Evolutionary conservation across 2,113 vertebrate species (phyloP), one percentile per base, ranked within the genome.

Genomic region (Ceyx melanurus): DNA sequence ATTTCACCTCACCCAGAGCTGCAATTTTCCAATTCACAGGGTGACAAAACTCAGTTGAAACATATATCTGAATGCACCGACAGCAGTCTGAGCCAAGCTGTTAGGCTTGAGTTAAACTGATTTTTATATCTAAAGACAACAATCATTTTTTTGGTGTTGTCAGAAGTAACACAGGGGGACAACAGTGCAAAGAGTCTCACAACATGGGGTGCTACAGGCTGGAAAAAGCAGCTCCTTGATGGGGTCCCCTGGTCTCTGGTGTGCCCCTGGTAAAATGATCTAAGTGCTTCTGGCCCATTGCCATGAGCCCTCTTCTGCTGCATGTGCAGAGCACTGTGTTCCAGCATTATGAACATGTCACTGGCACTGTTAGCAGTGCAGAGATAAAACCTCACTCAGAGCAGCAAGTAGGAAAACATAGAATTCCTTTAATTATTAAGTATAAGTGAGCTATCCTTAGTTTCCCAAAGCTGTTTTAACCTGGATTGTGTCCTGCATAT

Each of bases 261-360:
- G 93, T 93, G 94, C 96, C 97, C 97, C 97, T 96, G 97, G 97
- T 98, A 97, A 98, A 98, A 98, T 96, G 97, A 98, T 98, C 98
- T 98, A 98, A 98, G 98, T 98, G 97, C 97, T 97, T 98, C 97
- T 98, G 97, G 97, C 97, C 95, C 96, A 29, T 80, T 97, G 97
- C 97, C 98, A 98, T 82, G 18, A 97, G 97, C 96, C 94, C 28
- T 97, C 90, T 96, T 92, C 45, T 72, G 51, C 71, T 90, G 54
- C 46, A 13, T 56, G 91, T 57, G 71, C 82, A 93, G 91, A 82
- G 90, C 91, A 92, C 96, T 95, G 96, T 96, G 94, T 96, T 95
- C 88, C 96, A 97, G 97, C 87, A 92, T 94, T 94, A 90, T 91
- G 91, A 95, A 94, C 92, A 93, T 84, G 94, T 93, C 96, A 97